phyloP scores from a whole-genome alignment of 2,113 vertebrate genomes.

The Oreochromis spilurus region DNA sequence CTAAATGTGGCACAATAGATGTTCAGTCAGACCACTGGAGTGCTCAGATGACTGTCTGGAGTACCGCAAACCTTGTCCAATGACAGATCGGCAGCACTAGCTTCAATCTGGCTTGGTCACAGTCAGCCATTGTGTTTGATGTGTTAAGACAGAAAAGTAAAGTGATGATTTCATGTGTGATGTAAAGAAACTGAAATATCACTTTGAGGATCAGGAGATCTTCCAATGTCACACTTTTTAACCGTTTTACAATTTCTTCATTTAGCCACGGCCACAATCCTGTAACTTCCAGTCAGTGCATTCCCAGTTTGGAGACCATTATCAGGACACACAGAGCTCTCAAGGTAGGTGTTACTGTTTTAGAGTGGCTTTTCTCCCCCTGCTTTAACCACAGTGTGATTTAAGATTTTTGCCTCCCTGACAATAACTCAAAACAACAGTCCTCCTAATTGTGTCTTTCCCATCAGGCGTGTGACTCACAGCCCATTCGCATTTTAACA shows the following conservation, averaged over 20 bases:
- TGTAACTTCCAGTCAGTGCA: constrained; percentile 89
- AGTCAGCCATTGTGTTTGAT: neutral
- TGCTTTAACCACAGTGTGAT: constrained; percentile 15
- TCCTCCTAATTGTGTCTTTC: constrained; percentile 52
- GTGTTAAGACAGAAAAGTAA: neutral
- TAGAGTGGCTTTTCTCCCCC: neutral
- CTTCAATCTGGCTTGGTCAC: neutral
- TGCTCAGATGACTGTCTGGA: constrained; percentile 3
- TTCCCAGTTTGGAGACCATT: constrained; percentile 87
- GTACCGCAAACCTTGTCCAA: neutral
- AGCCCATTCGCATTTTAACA: constrained; percentile 40
- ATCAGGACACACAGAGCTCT: constrained; percentile 91
- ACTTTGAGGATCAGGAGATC: neutral
- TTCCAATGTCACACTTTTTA: neutral
- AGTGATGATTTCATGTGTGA: neutral
- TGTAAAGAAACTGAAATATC: neutral
- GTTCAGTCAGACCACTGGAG: constrained; percentile 22
- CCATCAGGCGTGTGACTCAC: constrained; percentile 56
- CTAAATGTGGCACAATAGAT: constrained; percentile 67
- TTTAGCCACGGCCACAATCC: constrained; percentile 87
- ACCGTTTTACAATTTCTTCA: constrained; percentile 14
- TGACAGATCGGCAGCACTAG: neutral
- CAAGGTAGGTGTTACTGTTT: constrained; percentile 72
- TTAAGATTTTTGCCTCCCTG: neutral
- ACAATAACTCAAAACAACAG: constrained; percentile 30